Percentiles rank a stretch among this genome's conserved stretches.
Evolutionary conservation across 2,888 invertebrate species (phyloP).

Genomic region (Ormyrus thymus): DNA sequence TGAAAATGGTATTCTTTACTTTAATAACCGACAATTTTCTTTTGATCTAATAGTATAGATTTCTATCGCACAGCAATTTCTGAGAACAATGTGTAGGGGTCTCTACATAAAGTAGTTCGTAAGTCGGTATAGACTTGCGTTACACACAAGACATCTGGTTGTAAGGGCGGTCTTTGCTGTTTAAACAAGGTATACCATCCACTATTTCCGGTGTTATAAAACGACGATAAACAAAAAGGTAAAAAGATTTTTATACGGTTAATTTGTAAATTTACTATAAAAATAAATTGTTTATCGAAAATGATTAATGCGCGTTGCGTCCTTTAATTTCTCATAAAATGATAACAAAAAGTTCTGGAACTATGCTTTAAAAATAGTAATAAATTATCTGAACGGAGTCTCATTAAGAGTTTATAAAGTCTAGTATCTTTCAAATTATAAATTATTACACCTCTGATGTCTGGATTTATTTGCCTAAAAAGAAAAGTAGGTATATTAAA

Average conservation of each 20-base stretch:
- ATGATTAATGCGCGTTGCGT: no score
- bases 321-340: no score
- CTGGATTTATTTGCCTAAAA: slow-evolving; percentile 8
- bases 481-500: slow-evolving; percentile 11
- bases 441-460: slow-evolving; percentile 19
- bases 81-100: neutral
- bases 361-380: neutral
- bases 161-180: slow-evolving; percentile 20
- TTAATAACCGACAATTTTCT: neutral
- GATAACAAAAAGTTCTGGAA: no score
- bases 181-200: slow-evolving; percentile 13
- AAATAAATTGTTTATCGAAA: no score
- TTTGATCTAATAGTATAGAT: neutral
- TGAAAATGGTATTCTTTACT: no score
- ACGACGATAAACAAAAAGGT: no score
- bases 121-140: neutral
- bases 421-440: slow-evolving; percentile 6
- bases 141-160: neutral
- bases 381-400: slow-evolving; percentile 7
- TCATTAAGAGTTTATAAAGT: slow-evolving; percentile 20
- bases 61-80: neutral
- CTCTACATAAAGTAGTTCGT: slow-evolving; percentile 13
- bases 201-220: slow-evolving; percentile 20
- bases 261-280: no score
- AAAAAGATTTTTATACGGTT: no score